Percentiles rank a stretch among this genome's conserved stretches.
Conservation (phyloP, 2,113 vertebrate genomes). For the Epinephelus lanceolatus region DNA sequence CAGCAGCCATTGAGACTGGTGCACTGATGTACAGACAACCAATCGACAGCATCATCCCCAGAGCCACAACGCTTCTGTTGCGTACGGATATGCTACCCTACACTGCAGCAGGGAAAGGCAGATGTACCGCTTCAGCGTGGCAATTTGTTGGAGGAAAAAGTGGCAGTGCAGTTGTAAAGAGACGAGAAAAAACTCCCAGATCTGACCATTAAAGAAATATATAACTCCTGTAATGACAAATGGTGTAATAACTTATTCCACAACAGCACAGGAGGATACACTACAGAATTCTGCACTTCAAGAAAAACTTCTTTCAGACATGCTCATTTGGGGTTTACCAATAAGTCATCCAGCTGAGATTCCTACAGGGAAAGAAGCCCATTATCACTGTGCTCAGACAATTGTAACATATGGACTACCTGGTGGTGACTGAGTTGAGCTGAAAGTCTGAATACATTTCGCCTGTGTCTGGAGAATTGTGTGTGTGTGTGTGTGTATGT, state of each 20-base stretch:
- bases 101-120: background rate
- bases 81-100: too few relatives aligned
- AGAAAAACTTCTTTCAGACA: constrained; percentile 42
- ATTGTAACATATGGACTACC: constrained; percentile 68
- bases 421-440: constrained; percentile 42
- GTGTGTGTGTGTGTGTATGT: constrained; percentile 20
- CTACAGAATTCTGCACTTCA: constrained; percentile 38
- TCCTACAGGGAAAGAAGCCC: constrained; percentile 62
- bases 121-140: background rate
- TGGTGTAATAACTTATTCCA: constrained; percentile 45
- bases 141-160: constrained; percentile 34
- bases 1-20: background rate
- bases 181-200: constrained; percentile 9
- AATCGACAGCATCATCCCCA: background rate
- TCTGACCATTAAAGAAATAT: constrained; percentile 45
- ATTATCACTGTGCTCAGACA: constrained; percentile 64
- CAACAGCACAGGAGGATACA: constrained; percentile 42
- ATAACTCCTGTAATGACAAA: constrained; percentile 54
- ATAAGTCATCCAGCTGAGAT: constrained; percentile 67
- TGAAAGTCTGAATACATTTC: constrained; percentile 61
- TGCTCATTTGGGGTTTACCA: constrained; percentile 58
- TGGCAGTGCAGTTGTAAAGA: constrained; percentile 21
- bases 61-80: too few relatives aligned
- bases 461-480: constrained; percentile 39
- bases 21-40: background rate